A percentile compares a stretch with the other conserved stretches of the same genome.
These are phyloP conservation scores for Typhlichthys subterraneus DNA, from an alignment of 2,797 vertebrate species.

Conservation along the genomic window DNA sequence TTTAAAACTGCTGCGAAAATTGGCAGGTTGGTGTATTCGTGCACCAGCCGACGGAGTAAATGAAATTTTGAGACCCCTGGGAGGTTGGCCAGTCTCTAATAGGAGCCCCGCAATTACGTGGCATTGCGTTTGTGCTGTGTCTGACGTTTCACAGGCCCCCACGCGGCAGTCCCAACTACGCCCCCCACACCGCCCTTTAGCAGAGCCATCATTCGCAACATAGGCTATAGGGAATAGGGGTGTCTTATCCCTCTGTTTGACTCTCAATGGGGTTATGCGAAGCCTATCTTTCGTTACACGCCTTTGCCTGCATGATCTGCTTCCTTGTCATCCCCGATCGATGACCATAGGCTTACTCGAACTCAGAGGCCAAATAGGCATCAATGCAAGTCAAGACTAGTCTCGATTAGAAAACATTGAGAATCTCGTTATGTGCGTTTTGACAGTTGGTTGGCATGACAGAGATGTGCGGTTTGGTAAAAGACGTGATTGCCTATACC, in stretches of 20 bases:
- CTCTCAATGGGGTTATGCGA: constrained; percentile 52
- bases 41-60: constrained; percentile 60
- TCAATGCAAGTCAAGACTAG: too few relatives aligned
- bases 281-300: background rate
- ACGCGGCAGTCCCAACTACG: constrained; percentile 35
- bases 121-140: constrained; percentile 80
- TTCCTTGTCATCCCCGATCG: too few relatives aligned
- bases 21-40: constrained; percentile 72
- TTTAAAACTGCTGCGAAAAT: constrained; percentile 72
- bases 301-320: too few relatives aligned
- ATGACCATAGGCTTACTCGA: too few relatives aligned
- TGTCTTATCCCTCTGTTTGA: constrained; percentile 46
- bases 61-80: constrained; percentile 77
- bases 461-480: background rate
- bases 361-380: too few relatives aligned
- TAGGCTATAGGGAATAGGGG: constrained; percentile 63
- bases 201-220: constrained; percentile 54
- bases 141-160: constrained; percentile 84
- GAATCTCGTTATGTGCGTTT: constrained; percentile 27
- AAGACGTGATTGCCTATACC: background rate
- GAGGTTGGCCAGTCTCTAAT: constrained; percentile 77
- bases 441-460: constrained; percentile 27
- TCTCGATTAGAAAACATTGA: too few relatives aligned
- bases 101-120: constrained; percentile 86
- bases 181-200: constrained; percentile 48